A percentile compares a stretch with the other conserved stretches of the same genome.
phyloP scores from a whole-genome alignment of 1,140 invertebrate genomes.

The Geopemphigus sp. region DNA sequence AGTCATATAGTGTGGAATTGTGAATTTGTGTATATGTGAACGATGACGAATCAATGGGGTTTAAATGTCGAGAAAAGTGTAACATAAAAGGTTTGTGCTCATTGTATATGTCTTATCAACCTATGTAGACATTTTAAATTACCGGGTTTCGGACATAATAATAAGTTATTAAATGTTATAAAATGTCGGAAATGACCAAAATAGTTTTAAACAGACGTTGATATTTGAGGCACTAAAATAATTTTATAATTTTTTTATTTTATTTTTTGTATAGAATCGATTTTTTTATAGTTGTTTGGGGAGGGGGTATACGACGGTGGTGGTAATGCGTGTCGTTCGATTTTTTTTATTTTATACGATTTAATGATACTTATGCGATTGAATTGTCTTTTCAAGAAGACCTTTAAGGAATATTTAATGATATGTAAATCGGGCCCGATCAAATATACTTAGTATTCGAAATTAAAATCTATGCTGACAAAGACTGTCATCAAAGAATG shows the following conservation, averaged over 20 bases:
- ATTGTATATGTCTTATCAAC: neutral
- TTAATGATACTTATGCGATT: neutral
- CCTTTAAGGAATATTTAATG: slow-evolving; percentile 18
- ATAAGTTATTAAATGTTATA: neutral
- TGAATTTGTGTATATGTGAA: too few species aligned
- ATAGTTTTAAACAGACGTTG: neutral
- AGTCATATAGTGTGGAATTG: too few species aligned
- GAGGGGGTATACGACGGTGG: too few species aligned
- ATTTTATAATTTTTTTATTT: neutral
- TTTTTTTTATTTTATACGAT: neutral
- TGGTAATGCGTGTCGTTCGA: neutral
- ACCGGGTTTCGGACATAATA: too few species aligned
- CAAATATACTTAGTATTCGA: slow-evolving; percentile 10
- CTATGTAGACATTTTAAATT: neutral
- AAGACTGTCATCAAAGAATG: neutral
- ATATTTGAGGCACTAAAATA: neutral
- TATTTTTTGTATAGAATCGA: neutral
- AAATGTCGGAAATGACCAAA: neutral
- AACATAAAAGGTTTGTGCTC: too few species aligned
- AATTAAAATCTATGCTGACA: slow-evolving; percentile 23
- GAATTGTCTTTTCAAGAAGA: neutral
- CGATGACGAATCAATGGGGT: too few species aligned
- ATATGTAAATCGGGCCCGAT: neutral
- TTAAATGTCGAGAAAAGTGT: too few species aligned
- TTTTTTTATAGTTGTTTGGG: neutral